phyloP scores from a whole-genome alignment of 2,113 vertebrate genomes.

The Chaetops frenatus region DNA sequence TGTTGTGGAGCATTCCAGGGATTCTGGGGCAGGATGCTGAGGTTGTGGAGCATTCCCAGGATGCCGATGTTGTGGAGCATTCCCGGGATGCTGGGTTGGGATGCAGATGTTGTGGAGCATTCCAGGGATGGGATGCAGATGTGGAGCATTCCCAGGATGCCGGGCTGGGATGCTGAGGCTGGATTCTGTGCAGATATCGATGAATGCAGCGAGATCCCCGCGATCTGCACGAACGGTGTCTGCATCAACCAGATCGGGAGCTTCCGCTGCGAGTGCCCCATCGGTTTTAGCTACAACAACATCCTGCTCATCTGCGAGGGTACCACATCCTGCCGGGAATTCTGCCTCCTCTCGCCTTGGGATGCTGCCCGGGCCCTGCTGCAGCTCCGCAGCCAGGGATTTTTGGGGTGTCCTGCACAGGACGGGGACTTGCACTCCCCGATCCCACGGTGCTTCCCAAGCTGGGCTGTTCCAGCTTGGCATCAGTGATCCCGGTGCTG shows the following conservation, averaged over 20 bases:
- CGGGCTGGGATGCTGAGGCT: background rate
- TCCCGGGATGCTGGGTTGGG: background rate
- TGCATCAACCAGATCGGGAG: slow-evolving; percentile 94
- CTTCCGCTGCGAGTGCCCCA: slow-evolving; percentile 91
- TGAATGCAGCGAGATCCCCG: slow-evolving; percentile 88
- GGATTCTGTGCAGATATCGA: slow-evolving; percentile 79
- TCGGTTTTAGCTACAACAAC: slow-evolving; percentile 91
- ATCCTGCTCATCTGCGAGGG: slow-evolving; percentile 90
- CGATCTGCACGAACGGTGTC: slow-evolving; percentile 84
- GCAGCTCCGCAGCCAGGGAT: fast-evolving
- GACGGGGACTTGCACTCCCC: fast-evolving
- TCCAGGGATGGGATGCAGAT: background rate
- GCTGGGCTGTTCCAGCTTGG: background rate
- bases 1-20: background rate
- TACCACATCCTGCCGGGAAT: background rate
- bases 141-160: background rate
- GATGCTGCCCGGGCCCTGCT: background rate
- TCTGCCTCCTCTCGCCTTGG: background rate
- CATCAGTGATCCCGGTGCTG: background rate
- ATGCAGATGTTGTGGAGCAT: background rate
- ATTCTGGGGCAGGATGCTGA: background rate
- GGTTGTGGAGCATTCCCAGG: background rate
- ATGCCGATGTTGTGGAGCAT: background rate
- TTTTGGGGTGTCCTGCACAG: background rate
- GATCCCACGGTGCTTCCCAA: background rate